Base-by-base conservation (phyloP, 53 echinoderm and acorn worm species). In the Temnopleurus reevesii region DNA sequence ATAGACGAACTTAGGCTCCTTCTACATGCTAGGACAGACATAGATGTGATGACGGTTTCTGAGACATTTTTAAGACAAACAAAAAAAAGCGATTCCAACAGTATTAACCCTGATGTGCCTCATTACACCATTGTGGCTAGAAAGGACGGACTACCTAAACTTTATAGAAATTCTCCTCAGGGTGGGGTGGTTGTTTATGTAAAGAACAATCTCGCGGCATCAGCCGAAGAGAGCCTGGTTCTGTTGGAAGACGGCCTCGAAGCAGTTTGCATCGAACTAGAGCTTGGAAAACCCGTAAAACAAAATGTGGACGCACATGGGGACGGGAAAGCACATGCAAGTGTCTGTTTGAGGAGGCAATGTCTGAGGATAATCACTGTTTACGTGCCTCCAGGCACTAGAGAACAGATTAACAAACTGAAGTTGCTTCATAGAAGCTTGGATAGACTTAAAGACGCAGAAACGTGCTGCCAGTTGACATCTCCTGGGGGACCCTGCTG, bases 41-140 rank as follows among this genome's bases (percentile, higher is more conserved):
- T 79, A 25, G 47, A 79, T 49, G 79, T 79, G 30, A 49, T 79
- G 79, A 49, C 79, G 9, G 4, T 79, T 5, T 46, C 46, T 41
- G 79, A 79, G 17, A 79, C 79, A 12, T 47, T 15, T 24, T 2
- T 79, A 17, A 49, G 18, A 15, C 29, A 24, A 30, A 25, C 4
- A 5, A 28, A 49, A 17, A 8, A 25, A 4, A 79, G 46, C 49
- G 49, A 47, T 1, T 38, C 46, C 30, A 29, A 26, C 49, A 49
- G 1, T 15, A n/a, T n/a, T n/a, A n/a, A n/a, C n/a, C n/a, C n/a
- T n/a, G n/a, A n/a, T n/a, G 49, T 79, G 1, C 79, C 79, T 9
- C 46, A 47, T 12, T 79, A 79, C 79, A 79, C 79, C 47, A 79
- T 79, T 49, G 8, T 49, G 29, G 47, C 79, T 46, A 49, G 79